Evolutionary conservation across 2,113 vertebrate genomes (phyloP), one percentile per base, ranked within the genome.

Genomic region (Tachycineta bicolor): DNA sequence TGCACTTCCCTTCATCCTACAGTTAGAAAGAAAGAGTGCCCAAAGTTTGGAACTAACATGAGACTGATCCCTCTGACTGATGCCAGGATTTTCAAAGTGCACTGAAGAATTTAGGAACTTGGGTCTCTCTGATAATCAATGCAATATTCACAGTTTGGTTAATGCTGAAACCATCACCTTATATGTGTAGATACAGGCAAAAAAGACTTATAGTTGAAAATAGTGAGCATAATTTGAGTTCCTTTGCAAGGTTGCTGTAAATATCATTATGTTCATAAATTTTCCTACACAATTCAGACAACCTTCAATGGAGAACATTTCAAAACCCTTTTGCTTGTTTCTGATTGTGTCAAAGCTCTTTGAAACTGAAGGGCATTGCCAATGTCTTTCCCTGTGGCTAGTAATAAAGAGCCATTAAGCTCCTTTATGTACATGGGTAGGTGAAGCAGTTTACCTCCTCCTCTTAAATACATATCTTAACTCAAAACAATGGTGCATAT

Each of bases 1-100:
- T 94, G 73, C 97, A 96, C 76, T 98, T 99, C 23, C 99, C 98
- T 98, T 99, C 99, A 91, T 99, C 99, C 99, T 99, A 89, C 11
- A 97, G 81, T 95, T 64, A 71, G 60, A 85, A 33, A 68, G 44
- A 94, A 73, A 25, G 34, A 77, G 46, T 34, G 12, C 6, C 4
- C 50, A 63, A 68, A 77, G 25, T 67, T 91, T 25, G 87, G 33
- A 71, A 44, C 24, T n/a, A 62, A 59, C 10, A 69, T 33, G 14
- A 71, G 60, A 71, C 29, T 4, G 12, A 44, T n/a, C 6, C 29
- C 33, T 83, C 6, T 64, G 39, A 76, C 3, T 50, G 31, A 59
- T 19, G 41, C 2, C 18, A 29, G 34, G 17, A 82, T 75, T 95
- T 93, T 91, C 64, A 59, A 65, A 80, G 34, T 14, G 6, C 14